Evolutionary conservation across 1,140 invertebrate species (phyloP), one percentile per base, ranked within the genome.

Genomic region (Pectinophora gossypiella): DNA sequence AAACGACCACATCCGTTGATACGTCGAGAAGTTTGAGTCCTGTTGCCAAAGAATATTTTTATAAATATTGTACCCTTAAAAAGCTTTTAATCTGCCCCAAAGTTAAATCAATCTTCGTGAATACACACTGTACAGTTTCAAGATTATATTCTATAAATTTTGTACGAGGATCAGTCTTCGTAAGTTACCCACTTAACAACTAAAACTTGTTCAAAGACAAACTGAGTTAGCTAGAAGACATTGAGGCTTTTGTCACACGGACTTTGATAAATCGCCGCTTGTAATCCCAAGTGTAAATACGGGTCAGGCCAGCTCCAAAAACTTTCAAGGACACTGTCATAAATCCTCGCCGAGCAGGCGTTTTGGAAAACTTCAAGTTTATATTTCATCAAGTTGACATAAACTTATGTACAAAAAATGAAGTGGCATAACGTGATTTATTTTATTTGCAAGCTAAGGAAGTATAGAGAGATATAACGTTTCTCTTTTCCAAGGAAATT

Each of bases 21-120:
- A 97, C 6, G 95, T 96, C 6, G 95, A 95, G 72, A 97, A 95
- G 83, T 96, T 97, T 7, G 96, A 97, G 80, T 97, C 95, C 94
- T 97, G 50, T 44, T 21, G n/a, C n/a, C n/a, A n/a, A n/a, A n/a
- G n/a, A n/a, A n/a, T n/a, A n/a, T n/a, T n/a, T n/a, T n/a, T n/a
- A n/a, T n/a, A n/a, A n/a, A n/a, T n/a, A n/a, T n/a, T n/a, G n/a
- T n/a, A n/a, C n/a, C n/a, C n/a, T n/a, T n/a, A n/a, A n/a, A n/a
- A n/a, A n/a, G n/a, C n/a, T n/a, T n/a, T n/a, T n/a, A n/a, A n/a
- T n/a, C n/a, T n/a, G n/a, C n/a, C n/a, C n/a, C n/a, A n/a, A n/a
- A n/a, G n/a, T n/a, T n/a, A n/a, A n/a, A n/a, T n/a, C n/a, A n/a
- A n/a, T n/a, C n/a, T n/a, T n/a, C n/a, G n/a, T n/a, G n/a, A n/a